These are phyloP conservation scores for Margaritifera margaritifera DNA, from an alignment of 2,888 invertebrate genomes.

Conservation along the genomic window DNA sequence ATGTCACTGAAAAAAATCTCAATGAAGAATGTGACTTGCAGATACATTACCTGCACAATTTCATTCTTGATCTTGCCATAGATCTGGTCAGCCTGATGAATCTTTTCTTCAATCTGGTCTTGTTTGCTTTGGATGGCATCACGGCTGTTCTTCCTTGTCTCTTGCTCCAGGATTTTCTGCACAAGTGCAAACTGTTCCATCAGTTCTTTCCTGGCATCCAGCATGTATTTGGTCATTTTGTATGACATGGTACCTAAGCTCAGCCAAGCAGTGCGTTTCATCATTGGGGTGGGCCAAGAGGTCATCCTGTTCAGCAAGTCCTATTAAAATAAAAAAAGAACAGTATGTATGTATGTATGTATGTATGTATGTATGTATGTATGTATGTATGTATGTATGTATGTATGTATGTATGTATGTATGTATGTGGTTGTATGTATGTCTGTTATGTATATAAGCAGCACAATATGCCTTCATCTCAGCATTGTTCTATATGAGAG, in stretches of 20 bases:
- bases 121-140: conserved; percentile 29
- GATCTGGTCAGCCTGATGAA: conserved; percentile 16
- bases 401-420: too few relatives aligned
- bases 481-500: too few relatives aligned
- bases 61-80: conserved; percentile 35
- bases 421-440: too few relatives aligned
- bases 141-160: conserved; percentile 12
- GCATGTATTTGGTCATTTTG: conserved; percentile 25
- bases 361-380: too few relatives aligned
- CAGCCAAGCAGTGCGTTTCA: conserved; percentile 39
- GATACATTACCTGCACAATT: conserved; percentile 32
- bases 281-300: conserved; percentile 1
- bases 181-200: conserved; percentile 48
- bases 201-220: conserved; percentile 8
- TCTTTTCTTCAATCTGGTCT: conserved; percentile 19
- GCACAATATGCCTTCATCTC: too few relatives aligned
- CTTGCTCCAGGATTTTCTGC: conserved; percentile 12
- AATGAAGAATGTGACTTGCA: too few relatives aligned
- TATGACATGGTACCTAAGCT: conserved; percentile 40
- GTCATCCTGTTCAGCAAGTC: conserved; percentile 2
- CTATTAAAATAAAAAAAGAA: conserved; percentile 3
- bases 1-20: too few relatives aligned
- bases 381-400: too few relatives aligned
- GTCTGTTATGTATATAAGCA: too few relatives aligned
- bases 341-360: background rate